These are phyloP conservation scores for Zygaena filipendulae DNA, from an alignment of 2,888 invertebrate species.

Conservation along the genomic window DNA sequence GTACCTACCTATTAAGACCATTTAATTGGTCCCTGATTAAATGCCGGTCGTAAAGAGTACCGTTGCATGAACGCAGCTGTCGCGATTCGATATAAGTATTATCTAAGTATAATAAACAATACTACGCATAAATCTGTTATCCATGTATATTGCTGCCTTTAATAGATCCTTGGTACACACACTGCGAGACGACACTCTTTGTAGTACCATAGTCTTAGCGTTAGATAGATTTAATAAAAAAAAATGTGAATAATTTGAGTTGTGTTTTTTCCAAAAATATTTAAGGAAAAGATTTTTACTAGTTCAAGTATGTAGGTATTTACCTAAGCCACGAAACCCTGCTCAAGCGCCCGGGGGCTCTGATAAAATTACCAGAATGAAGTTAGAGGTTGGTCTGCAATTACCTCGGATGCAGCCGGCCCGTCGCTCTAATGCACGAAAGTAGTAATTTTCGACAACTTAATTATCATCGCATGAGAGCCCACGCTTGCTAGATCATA, in stretches of 20 bases:
- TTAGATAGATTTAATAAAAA: too few species aligned
- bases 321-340: slow-evolving; percentile 7
- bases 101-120: too few species aligned
- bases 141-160: slow-evolving; percentile 18
- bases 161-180: too few species aligned
- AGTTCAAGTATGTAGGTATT: too few species aligned
- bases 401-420: slow-evolving; percentile 22
- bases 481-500: too few species aligned
- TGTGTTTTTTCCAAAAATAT: too few species aligned
- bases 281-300: too few species aligned
- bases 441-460: slow-evolving; percentile 25
- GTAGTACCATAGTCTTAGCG: too few species aligned
- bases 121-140: slow-evolving; percentile 29
- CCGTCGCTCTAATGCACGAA: slow-evolving; percentile 14
- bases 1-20: too few species aligned
- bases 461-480: too few species aligned
- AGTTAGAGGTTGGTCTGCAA: slow-evolving; percentile 27
- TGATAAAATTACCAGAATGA: slow-evolving; percentile 37
- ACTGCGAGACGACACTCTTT: too few species aligned
- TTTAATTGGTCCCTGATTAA: slow-evolving; percentile 28
- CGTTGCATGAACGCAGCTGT: slow-evolving; percentile 25
- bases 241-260: too few species aligned
- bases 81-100: slow-evolving; percentile 22
- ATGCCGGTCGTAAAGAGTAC: slow-evolving; percentile 28
- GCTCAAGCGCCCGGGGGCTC: slow-evolving; percentile 15